Evolutionary conservation across 2,113 vertebrate genomes (phyloP).

Genomic region (Vulpes vulpes): DNA sequence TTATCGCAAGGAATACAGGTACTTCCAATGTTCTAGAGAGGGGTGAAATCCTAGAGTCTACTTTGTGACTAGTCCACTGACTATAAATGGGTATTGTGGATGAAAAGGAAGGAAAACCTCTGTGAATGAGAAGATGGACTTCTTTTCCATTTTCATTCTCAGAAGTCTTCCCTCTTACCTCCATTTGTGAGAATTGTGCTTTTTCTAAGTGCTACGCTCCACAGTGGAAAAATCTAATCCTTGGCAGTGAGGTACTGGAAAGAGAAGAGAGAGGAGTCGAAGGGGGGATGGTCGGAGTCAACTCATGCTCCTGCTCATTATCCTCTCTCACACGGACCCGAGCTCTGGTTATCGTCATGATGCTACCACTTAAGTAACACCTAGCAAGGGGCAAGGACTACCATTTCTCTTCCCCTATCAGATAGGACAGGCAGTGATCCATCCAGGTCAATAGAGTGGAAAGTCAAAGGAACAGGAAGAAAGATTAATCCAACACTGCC

Average conservation of each 20-base stretch:
- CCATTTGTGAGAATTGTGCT: too few relatives aligned
- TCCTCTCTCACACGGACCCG: not conserved
- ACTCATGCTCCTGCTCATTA: not conserved
- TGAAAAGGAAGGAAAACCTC: not conserved
- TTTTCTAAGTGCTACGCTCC: not conserved
- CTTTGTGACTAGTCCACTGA: not conserved
- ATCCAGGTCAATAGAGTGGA: not conserved
- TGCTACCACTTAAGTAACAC: not conserved
- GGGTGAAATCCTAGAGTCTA: not conserved
- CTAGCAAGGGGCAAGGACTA: not conserved
- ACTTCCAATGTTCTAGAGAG: not conserved
- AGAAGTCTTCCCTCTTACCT: not conserved
- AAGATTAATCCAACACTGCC: rapidly evolving
- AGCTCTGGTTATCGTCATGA: not conserved
- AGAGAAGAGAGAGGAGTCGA: not conserved
- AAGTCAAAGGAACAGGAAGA: not conserved
- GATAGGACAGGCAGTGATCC: not conserved
- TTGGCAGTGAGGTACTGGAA: too few relatives aligned
- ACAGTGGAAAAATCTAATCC: not conserved
- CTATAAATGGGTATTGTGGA: too few relatives aligned
- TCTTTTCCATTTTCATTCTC: not conserved
- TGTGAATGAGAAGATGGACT: not conserved
- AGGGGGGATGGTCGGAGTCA: not conserved
- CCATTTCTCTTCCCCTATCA: not conserved
- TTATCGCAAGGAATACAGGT: not conserved